A percentile compares a stretch with the other conserved stretches of the same genome.
These are phyloP conservation scores for Regulus satrapa DNA, from an alignment of 2,113 vertebrate species.

Conservation along the genomic window DNA sequence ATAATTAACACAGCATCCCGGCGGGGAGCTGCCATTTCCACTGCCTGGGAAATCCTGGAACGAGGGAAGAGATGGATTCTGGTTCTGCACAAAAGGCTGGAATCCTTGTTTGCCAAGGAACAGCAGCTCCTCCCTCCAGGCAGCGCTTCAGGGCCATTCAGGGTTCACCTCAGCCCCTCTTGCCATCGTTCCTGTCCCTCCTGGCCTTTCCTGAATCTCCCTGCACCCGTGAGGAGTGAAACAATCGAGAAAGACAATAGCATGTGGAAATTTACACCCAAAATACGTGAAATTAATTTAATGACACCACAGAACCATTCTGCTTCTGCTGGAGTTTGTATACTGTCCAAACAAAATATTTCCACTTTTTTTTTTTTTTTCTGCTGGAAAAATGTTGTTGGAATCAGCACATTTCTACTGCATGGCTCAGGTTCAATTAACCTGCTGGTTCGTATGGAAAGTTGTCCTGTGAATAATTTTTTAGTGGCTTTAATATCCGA, in stretches of 20 bases:
- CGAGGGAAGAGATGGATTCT: background rate
- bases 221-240: accelerated
- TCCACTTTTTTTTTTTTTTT: background rate
- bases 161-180: background rate
- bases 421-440: background rate
- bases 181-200: background rate
- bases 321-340: background rate
- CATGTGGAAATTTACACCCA: background rate
- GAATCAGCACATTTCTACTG: constrained; percentile 41
- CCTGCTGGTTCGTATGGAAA: background rate
- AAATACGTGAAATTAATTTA: background rate
- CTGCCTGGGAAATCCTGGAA: background rate
- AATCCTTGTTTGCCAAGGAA: background rate
- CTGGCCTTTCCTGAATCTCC: background rate
- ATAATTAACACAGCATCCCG: background rate
- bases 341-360: constrained; percentile 25
- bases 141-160: background rate
- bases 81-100: background rate
- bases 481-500: background rate
- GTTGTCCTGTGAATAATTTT: background rate
- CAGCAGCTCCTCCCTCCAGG: background rate
- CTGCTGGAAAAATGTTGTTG: constrained; percentile 7
- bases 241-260: background rate
- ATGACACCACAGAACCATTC: background rate
- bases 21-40: background rate